These are phyloP conservation scores for Piscicola geometra DNA, from an alignment of 2,888 invertebrate genomes.

Conservation along the genomic window DNA sequence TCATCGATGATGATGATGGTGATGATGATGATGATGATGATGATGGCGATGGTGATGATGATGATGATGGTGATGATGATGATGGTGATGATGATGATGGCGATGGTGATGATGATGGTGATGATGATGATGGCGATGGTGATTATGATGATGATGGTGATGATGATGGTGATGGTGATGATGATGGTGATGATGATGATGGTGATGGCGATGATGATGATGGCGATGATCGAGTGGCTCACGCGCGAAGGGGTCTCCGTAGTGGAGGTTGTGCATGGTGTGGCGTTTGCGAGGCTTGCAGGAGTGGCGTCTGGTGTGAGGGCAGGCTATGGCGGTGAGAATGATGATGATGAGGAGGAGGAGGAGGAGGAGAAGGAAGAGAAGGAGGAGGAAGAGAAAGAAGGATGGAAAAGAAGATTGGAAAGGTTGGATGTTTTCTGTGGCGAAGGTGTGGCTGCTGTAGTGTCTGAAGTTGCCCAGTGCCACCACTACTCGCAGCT, in stretches of 20 bases:
- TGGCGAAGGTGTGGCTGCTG: too few species aligned
- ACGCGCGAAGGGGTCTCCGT: too few species aligned
- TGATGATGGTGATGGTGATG: conserved; percentile 17
- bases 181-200: conserved; percentile 29
- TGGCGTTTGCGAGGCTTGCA: too few species aligned
- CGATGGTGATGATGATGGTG: conserved; percentile 33
- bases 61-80: conserved; percentile 32
- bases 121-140: conserved; percentile 36
- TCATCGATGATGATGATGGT: too few species aligned
- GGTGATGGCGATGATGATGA: conserved; percentile 10
- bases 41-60: conserved; percentile 33
- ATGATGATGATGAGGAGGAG: too few species aligned
- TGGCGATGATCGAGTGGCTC: too few species aligned
- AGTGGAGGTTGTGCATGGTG: too few species aligned
- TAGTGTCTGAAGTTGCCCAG: too few species aligned
- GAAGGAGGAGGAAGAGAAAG: background rate
- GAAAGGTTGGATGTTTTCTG: too few species aligned
- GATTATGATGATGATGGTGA: conserved; percentile 31
- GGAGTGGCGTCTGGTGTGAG: background rate
- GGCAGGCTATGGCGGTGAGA: too few species aligned
- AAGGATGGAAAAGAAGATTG: background rate
- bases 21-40: conserved; percentile 15
- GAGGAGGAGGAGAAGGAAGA: background rate
- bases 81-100: conserved; percentile 34
- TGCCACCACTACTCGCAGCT: too few species aligned